phyloP scores from a whole-genome alignment of 2,113 vertebrate genomes.

The Indri indri region DNA sequence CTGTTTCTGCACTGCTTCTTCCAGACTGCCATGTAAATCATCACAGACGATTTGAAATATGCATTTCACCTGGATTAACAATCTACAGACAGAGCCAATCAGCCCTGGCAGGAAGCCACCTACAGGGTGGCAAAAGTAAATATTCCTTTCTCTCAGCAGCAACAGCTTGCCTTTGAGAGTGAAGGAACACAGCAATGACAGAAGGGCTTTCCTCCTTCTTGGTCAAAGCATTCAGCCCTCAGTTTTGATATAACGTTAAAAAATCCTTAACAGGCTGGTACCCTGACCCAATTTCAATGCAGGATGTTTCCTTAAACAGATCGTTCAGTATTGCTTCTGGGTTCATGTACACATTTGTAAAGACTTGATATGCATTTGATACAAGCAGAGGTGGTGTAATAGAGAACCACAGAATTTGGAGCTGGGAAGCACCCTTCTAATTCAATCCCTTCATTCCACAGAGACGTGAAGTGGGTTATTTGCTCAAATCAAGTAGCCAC shows the following conservation, averaged over 20 bases:
- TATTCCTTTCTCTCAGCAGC: background rate
- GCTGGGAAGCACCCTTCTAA: background rate
- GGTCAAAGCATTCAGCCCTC: background rate
- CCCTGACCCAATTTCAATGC: background rate
- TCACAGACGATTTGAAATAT: background rate
- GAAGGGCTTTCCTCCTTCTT: background rate
- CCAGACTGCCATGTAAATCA: background rate
- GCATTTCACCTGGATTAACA: background rate
- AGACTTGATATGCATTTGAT: background rate
- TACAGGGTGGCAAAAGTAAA: background rate
- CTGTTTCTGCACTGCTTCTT: background rate
- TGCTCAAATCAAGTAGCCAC: background rate
- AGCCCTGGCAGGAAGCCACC: background rate
- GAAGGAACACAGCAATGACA: background rate
- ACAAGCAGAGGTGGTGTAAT: background rate
- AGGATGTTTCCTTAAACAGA: background rate
- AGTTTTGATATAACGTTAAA: background rate
- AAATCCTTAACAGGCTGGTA: background rate
- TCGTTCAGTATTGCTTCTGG: background rate
- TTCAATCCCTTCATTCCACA: background rate
- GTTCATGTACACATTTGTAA: background rate
- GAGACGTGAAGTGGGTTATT: background rate
- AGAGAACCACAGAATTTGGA: background rate
- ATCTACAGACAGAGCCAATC: background rate
- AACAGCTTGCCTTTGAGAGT: background rate